Base-by-base conservation (phyloP, 2,888 invertebrate genomes). In the Acanthopleura granulata region DNA sequence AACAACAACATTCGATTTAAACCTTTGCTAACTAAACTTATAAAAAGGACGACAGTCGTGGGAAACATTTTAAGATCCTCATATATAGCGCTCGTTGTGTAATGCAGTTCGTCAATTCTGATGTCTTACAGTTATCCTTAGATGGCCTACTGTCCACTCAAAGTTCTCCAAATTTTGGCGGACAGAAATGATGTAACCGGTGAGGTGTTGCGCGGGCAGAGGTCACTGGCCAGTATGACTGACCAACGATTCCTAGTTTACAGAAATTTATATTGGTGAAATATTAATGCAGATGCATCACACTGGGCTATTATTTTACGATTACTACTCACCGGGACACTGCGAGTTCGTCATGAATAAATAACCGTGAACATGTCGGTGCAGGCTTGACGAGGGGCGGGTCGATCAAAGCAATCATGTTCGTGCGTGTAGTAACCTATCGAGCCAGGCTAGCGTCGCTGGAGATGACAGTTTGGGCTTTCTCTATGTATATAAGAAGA, bases 401-500 rank as follows among this genome's bases (percentile, higher is more conserved):
- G 22, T 66, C 66, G 66, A 66, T 66, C 66, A 66, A 66, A 27
- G 66, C 66, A 22, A 57, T 66, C 66, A 66, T 66, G 66, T 27
- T 27, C 14, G 66, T 66, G 29, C 66, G 27, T 66, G 66, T 25
- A 66, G 22, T 66, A 27, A 66, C 66, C 3, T 22, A 66, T 57
- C 18, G 57, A 18, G 6, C 3, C 57, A n/a, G 57, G 22, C 4
- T 27, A 22, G 22, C 22, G 29, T 27, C 25, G 66, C 29, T 66
- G 22, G 25, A 66, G 57, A 57, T 57, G 57, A 57, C 57, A 57
- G 57, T 57, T 57, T n/a, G 57, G 22, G 57, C 14, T 22, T 57
- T 18, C 18, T n/a, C 22, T 57, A n/a, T n/a, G 57, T 57, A 57
- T 57, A 57, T 57, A 66, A 66, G 29, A 22, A 6, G 16, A 66